Base-by-base conservation (phyloP, 2,888 invertebrate species). In the Thymelicus lineola region DNA sequence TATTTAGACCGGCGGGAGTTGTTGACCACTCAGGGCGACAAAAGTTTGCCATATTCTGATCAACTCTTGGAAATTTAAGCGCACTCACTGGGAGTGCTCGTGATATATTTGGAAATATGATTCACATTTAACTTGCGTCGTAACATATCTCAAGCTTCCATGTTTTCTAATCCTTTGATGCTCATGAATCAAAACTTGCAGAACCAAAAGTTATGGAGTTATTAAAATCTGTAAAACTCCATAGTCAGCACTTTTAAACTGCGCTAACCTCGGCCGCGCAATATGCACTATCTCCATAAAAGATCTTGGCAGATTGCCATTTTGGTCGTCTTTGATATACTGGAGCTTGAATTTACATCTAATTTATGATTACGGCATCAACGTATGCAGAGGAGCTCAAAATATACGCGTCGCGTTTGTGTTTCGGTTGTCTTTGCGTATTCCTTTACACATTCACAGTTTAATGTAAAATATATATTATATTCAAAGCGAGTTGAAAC, bases 261-360 rank as follows among this genome's bases (percentile, higher is more conserved):
- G 62, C 68, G 68, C 57, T 45, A 62, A 45, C 36, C 36, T 20
- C 46, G 57, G 46, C 46, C 46, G 36, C 62, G 61, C 62, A 62
- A 55, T 68, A 62, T 62, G 57, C 48, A 35, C 57, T n/a, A 38
- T 63, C 62, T 62, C 57, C 62, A 20, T 69, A 58, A 63, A 69
- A 48, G 62, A 69, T 69, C 38, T 69, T 69, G 68, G 68, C 68
- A 58, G 62, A 58, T 63, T 63, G 68, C 68, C 68, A 69, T 48
- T 68, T 58, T 63, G 68, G 63, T 69, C 68, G 57, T 42, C 62
- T 63, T 62, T 69, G 68, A 69, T 69, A 69, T 69, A 63, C 62
- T 48, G 68, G 68, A 48, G 62, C 57, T 38, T 57, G 68, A 69
- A 69, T 62, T 68, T 63, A 63, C 63, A 58, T 50, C 48, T 69